A percentile compares a stretch with the other conserved stretches of the same genome.
Evolutionary conservation across 2,888 invertebrate species (phyloP).

Genomic region (Chrysomela aeneicollis): DNA sequence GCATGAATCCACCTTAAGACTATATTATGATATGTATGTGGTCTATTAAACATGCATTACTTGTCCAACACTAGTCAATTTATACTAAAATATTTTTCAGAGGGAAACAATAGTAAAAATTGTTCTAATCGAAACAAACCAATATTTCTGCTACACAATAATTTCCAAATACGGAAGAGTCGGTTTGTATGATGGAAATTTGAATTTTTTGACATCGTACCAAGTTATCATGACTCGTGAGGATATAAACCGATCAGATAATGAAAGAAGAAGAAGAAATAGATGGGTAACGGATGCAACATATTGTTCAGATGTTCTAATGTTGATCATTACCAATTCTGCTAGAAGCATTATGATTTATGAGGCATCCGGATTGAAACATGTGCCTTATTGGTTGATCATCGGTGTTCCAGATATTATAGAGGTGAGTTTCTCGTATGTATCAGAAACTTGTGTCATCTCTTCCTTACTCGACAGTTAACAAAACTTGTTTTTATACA

Average conservation of each 20-base stretch:
- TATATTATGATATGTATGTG: no score
- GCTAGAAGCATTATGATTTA: conserved; percentile 69
- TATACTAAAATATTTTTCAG: conserved; percentile 58
- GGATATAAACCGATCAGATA: conserved; percentile 60
- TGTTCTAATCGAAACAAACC: conserved; percentile 64
- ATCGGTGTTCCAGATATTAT: conserved; percentile 67
- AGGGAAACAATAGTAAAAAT: conserved; percentile 68
- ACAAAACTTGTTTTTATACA: no score
- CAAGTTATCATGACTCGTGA: conserved; percentile 65
- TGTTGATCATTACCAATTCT: conserved; percentile 66
- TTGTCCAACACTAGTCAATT: no score
- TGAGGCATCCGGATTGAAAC: conserved; percentile 67
- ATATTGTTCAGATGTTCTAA: conserved; percentile 66
- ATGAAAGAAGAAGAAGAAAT: conserved; percentile 55
- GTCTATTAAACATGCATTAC: no score
- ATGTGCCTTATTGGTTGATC: conserved; percentile 67
- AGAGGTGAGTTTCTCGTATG: conserved; percentile 57
- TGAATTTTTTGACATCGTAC: conserved; percentile 64
- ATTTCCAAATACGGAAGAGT: conserved; percentile 68
- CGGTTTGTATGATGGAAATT: conserved; percentile 67
- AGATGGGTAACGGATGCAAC: conserved; percentile 71
- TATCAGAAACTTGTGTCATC: background rate
- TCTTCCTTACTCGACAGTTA: background rate
- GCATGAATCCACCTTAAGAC: no score
- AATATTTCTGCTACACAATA: conserved; percentile 69